These are phyloP conservation scores for Zoroaster sp. DNA, from an alignment of 53 echinoderm and acorn worm genomes.

Conservation along the genomic window DNA sequence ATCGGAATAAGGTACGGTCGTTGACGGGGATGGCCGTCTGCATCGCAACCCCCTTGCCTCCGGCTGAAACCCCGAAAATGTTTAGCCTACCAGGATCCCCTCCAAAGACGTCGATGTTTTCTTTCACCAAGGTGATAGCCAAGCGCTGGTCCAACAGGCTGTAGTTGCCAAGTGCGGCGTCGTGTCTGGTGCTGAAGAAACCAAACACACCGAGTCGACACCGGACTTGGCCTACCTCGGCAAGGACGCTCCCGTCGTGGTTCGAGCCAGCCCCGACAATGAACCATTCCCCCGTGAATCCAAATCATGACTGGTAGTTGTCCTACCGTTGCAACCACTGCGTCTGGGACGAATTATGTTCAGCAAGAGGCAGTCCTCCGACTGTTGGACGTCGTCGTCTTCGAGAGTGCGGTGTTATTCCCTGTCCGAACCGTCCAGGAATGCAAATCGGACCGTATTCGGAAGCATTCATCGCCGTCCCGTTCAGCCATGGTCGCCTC, in stretches of 20 bases:
- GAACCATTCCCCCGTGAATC: conserved; percentile 62
- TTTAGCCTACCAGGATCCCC: conserved; percentile 62
- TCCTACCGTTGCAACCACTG: not conserved
- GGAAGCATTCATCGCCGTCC: not conserved
- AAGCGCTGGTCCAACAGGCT: conserved; percentile 50
- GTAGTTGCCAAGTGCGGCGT: conserved; percentile 29
- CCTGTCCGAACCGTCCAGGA: not conserved
- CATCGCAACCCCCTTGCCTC: not conserved
- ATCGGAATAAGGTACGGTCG: conserved; percentile 2
- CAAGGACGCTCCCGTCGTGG: conserved; percentile 43
- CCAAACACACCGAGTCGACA: conserved; percentile 67
- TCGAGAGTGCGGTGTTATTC: not conserved
- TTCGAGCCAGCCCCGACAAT: conserved; percentile 5
- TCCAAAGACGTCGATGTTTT: conserved; percentile 58
- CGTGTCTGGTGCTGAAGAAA: conserved; percentile 46
- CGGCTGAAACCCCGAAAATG: conserved; percentile 46
- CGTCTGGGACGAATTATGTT: conserved; percentile 60
- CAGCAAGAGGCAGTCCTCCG: conserved; percentile 64
- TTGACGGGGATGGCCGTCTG: conserved; percentile 12
- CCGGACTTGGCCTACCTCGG: conserved; percentile 46
- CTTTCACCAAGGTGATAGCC: conserved; percentile 57
- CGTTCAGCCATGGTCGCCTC: conserved; percentile 11
- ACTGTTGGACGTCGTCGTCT: not conserved
- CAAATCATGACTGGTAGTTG: conserved; percentile 60
- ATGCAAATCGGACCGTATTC: conserved; percentile 35